A percentile compares a stretch with the other conserved stretches of the same genome.
phyloP scores from a whole-genome alignment of 2,113 vertebrate species.

The Phoenicopterus ruber region DNA sequence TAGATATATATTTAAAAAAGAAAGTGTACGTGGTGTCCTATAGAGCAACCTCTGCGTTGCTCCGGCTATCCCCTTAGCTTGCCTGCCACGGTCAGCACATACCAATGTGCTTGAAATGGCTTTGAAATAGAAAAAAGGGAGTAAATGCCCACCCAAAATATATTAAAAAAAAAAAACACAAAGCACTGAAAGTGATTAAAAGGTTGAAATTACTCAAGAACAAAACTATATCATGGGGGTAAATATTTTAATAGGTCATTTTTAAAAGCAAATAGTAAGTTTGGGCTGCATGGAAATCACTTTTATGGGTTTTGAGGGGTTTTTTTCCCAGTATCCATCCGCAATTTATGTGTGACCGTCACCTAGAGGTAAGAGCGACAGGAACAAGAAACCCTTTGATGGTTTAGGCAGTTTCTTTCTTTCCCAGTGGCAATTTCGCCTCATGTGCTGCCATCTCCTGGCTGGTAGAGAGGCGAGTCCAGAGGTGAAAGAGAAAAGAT shows the following conservation, averaged over 20 bases:
- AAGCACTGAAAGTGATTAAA: background rate
- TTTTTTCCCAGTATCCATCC: background rate
- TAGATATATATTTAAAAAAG: background rate
- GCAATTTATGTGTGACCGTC: background rate
- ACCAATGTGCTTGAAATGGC: background rate
- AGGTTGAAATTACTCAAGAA: background rate
- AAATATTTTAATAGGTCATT: background rate
- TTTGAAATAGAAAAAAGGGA: background rate
- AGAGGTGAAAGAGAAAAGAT: background rate
- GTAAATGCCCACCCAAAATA: background rate
- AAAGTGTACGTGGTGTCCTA: background rate
- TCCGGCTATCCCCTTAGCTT: background rate
- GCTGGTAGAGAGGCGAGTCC: background rate
- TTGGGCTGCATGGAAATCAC: background rate
- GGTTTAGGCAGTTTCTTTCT: background rate
- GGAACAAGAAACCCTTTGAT: background rate
- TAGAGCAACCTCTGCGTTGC: background rate
- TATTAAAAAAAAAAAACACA: too few species aligned
- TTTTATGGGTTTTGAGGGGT: background rate
- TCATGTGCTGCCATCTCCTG: constrained; percentile 49
- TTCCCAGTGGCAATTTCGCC: background rate
- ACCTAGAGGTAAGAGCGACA: background rate
- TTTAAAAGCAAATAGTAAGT: background rate
- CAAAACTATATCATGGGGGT: background rate
- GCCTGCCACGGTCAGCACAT: background rate